Percentiles rank a stretch among this genome's conserved stretches.
These are phyloP conservation scores for Hemicordylus capensis DNA, from an alignment of 2,113 vertebrate species.

Conservation along the genomic window DNA sequence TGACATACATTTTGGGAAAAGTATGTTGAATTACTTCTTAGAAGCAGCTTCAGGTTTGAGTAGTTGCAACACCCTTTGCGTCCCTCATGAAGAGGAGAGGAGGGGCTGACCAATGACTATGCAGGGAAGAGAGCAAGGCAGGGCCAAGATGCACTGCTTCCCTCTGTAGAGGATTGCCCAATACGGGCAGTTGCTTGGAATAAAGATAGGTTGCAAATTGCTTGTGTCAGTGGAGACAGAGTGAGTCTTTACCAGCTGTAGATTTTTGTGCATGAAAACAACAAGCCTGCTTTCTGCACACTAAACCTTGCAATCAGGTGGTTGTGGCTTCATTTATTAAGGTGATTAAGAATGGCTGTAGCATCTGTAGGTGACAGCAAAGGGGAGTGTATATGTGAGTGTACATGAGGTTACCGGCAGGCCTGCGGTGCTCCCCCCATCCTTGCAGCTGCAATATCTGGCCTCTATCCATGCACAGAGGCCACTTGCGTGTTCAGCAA, in stretches of 20 bases:
- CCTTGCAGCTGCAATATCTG: too few species aligned
- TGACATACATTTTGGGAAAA: conserved; percentile 26
- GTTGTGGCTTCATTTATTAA: not conserved
- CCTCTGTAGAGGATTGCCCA: not conserved
- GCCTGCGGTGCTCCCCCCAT: too few species aligned
- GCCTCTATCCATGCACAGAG: too few species aligned
- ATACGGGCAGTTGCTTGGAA: not conserved
- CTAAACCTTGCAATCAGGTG: not conserved
- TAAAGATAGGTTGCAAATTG: not conserved
- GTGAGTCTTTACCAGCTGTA: not conserved
- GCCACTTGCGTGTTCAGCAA: too few species aligned
- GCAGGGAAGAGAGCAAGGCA: not conserved
- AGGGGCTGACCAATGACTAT: not conserved
- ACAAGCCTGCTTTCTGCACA: not conserved
- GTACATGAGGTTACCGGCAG: too few species aligned
- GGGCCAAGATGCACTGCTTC: not conserved
- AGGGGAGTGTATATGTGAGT: not conserved
- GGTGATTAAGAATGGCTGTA: not conserved
- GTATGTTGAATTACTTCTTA: not conserved
- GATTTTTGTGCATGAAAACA: not conserved
- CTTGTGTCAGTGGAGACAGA: not conserved
- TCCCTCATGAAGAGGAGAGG: not conserved
- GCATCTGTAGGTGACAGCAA: not conserved
- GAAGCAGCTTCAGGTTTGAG: conserved; percentile 20
- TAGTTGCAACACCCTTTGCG: conserved; percentile 24